A percentile compares a stretch with the other conserved stretches of the same genome.
Evolutionary conservation across 1,140 invertebrate species (phyloP).

Genomic region (Trachymyrmex cornetzi): DNA sequence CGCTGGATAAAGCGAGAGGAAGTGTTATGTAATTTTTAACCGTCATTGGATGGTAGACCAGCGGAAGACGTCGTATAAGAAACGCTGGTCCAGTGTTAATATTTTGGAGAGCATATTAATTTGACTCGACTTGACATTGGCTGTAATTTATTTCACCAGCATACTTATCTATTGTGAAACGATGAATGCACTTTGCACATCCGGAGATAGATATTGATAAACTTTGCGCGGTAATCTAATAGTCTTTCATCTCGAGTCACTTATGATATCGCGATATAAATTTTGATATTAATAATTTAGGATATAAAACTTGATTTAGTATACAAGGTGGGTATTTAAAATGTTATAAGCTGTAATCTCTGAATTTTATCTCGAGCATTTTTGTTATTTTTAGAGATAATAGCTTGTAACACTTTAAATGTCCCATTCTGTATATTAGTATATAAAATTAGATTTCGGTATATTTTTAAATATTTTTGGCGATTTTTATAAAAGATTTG

Average conservation of each 20-base stretch:
- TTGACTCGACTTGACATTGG: background rate
- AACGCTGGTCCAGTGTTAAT: background rate
- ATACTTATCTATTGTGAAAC: background rate
- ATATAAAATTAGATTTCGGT: too few species aligned
- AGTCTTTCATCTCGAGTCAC: too few species aligned
- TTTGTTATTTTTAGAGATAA: too few species aligned
- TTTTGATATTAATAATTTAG: background rate
- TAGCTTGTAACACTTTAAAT: too few species aligned
- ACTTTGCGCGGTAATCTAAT: background rate
- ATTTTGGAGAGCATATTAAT: conserved; percentile 2
- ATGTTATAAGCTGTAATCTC: too few species aligned
- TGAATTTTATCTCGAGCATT: too few species aligned
- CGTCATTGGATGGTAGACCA: conserved; percentile 60
- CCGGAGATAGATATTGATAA: background rate
- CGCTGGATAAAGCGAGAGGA: conserved; percentile 61
- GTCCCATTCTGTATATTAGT: too few species aligned
- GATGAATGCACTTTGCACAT: background rate
- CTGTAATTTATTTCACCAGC: background rate
- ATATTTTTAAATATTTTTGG: background rate
- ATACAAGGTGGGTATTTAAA: too few species aligned
- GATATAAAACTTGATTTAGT: background rate
- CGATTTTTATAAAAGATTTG: background rate
- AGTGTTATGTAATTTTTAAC: conserved; percentile 79
- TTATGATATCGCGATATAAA: background rate
- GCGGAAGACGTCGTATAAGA: background rate